Percentiles rank a stretch among this genome's conserved stretches.
Conservation (phyloP, 2,888 invertebrate genomes). For the Campopleginae sp. region DNA sequence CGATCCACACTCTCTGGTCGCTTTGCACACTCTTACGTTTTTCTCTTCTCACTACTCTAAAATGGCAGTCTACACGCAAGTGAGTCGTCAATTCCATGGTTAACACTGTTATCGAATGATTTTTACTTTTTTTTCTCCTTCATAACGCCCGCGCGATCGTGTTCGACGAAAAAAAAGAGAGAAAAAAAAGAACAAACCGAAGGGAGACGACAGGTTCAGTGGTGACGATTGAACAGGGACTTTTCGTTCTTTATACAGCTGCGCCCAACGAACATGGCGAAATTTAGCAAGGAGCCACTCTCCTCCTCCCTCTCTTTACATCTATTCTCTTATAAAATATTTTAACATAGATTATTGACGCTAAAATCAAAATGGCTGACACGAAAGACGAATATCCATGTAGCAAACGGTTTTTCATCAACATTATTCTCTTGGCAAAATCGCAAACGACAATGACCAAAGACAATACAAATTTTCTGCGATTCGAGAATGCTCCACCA, state of each 20-base stretch:
- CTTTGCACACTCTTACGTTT: slow-evolving; percentile 20
- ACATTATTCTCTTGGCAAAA: not conserved
- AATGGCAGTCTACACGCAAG: slow-evolving; percentile 63
- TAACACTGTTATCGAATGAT: not conserved
- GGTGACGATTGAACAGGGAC: slow-evolving; percentile 60
- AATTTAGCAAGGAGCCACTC: slow-evolving; percentile 66
- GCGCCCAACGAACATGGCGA: slow-evolving; percentile 72
- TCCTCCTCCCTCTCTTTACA: not conserved
- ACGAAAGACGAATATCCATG: slow-evolving; percentile 6
- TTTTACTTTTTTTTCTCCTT: not conserved
- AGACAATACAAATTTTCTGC: slow-evolving; percentile 8
- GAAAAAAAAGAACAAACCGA: slow-evolving; percentile 17
- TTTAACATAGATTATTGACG: not conserved
- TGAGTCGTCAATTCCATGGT: slow-evolving; percentile 50
- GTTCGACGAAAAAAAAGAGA: not conserved
- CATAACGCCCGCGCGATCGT: slow-evolving; percentile 32
- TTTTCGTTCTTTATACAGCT: slow-evolving; percentile 63
- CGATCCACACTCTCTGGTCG: slow-evolving; percentile 18
- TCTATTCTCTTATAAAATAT: slow-evolving; percentile 12
- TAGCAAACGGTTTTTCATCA: slow-evolving; percentile 9
- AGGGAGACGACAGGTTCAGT: slow-evolving; percentile 18
- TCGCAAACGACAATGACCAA: slow-evolving; percentile 18
- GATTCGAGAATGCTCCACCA: not conserved
- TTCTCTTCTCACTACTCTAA: slow-evolving; percentile 41
- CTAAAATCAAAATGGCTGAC: slow-evolving; percentile 11